Base-by-base conservation (phyloP, 2,888 invertebrate genomes). In the Allolobophora icterica region DNA sequence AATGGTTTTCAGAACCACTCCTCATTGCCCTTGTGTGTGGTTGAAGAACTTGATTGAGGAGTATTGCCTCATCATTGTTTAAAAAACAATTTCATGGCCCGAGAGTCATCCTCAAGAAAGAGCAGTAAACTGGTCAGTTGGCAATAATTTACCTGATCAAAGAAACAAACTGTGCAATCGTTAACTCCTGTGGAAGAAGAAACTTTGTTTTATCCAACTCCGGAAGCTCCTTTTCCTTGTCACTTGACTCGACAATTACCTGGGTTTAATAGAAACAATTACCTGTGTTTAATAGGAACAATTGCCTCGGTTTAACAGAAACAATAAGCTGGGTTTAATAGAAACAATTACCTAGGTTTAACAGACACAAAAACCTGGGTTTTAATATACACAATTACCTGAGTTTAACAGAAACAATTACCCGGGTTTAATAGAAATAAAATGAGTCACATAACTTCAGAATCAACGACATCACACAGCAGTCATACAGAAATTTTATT, bases 121-220 rank as follows among this genome's bases (percentile, higher is more conserved):
- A n/a, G 45, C 40, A 35, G 71, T 40, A 45, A 90, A 90, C 21
- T 24, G 33, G 30, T 35, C 89, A 33, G n/a, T 71, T 45, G 35
- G 15, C 35, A 8, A 87, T 34, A 89, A 89, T 35, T 89, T 93
- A 98, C 98, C 97, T 97, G 95, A 98, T 97, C 92, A 98, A 97
- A 92, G 97, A 97, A 93, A 97, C 96, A 94, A 98, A 97, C 95
- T 98, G 98, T 90, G 98, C 97, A 97, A 98, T 97, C 0, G 98
- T 97, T 89, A 98, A 97, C 95, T 98, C 98, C 96, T 97, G 97
- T 3, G 98, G 98, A 30, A 98, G 98, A 94, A 98, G 96, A 95
- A 97, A 98, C 95, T 98, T 98, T 0, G 97, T 97, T 96, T 98
- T 98, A 95, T 97, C 97, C 95, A 98, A 94, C 30, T 96, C 95